Base-by-base conservation (phyloP, 2,113 vertebrate species). In the Neopipo cinnamomea region DNA sequence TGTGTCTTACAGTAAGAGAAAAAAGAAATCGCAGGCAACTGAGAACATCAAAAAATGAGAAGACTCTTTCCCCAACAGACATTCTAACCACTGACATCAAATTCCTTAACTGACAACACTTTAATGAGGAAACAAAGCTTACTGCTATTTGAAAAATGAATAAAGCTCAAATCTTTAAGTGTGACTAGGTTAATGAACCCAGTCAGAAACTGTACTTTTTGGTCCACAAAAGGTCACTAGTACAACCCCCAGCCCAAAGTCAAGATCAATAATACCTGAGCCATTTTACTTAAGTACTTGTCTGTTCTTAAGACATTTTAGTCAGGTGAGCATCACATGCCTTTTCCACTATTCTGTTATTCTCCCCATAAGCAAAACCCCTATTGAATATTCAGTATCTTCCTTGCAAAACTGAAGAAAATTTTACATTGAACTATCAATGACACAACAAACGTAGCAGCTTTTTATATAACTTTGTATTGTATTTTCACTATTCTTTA, bases 1-100 rank as follows among this genome's bases (percentile, higher is more conserved):
- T 99, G 97, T 53, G 93, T 88, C 97, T 98, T 95, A 87, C 28
- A 85, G 30, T 4, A 41, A 70, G 7, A 47, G 44, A 78, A 91
- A 3, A 73, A 89, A 68, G 39, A 63, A 67, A 55, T 31, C 44
- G 72, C 33, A 89, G 25, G 21, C 31, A 72, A 95, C 9, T 42
- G 61, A 88, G 27, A 93, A 68, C 28, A 74, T 4, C 0, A 41
- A 42, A 85, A 68, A 67, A 81, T 42, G 5, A 73, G 22, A 59
- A 55, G 5, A 35, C 33, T 11, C 41, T 37, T 65, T 58, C 39
- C 12, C 8, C 28, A 59, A 7, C 1, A 72, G 3, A 8, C 5
- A 53, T 67, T 86, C 22, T 80, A 86, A 73, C 5, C 14, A 66
- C 5, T 42, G 33, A 42, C 5, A 66, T 24, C 10, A 50, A 82